Percentiles rank a stretch among this genome's conserved stretches.
phyloP scores from a whole-genome alignment of 2,113 vertebrate genomes.

The Cyanoderma ruficeps region DNA sequence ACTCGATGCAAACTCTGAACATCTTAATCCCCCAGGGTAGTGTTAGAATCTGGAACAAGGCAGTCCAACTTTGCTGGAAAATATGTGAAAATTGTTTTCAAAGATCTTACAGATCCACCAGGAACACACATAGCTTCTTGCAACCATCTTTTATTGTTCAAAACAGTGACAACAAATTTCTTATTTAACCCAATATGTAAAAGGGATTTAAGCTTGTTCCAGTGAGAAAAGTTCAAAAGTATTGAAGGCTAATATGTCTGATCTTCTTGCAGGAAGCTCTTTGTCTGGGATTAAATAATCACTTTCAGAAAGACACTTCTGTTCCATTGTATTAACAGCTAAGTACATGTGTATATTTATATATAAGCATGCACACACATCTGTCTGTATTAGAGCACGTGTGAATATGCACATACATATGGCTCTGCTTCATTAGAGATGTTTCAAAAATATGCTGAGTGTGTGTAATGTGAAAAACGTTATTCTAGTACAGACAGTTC shows the following conservation, averaged over 20 bases:
- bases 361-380: no score
- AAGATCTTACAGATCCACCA: neutral
- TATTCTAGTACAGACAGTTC: neutral
- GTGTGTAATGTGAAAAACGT: neutral
- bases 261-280: neutral
- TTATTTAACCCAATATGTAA: neutral
- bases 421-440: neutral
- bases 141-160: neutral
- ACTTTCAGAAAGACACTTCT: neutral
- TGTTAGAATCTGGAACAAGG: neutral
- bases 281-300: neutral
- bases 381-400: neutral
- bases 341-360: neutral
- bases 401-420: neutral
- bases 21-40: neutral
- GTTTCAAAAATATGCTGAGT: neutral
- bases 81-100: conserved; percentile 19
- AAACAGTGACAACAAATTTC: neutral
- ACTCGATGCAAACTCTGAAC: neutral
- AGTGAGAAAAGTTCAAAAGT: neutral
- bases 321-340: neutral
- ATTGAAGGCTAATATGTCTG: neutral
- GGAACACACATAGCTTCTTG: neutral
- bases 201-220: neutral
- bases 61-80: neutral